Evolutionary conservation across 2,113 vertebrate genomes (phyloP), one percentile per base, ranked within the genome.

Genomic region (Spea bombifrons): DNA sequence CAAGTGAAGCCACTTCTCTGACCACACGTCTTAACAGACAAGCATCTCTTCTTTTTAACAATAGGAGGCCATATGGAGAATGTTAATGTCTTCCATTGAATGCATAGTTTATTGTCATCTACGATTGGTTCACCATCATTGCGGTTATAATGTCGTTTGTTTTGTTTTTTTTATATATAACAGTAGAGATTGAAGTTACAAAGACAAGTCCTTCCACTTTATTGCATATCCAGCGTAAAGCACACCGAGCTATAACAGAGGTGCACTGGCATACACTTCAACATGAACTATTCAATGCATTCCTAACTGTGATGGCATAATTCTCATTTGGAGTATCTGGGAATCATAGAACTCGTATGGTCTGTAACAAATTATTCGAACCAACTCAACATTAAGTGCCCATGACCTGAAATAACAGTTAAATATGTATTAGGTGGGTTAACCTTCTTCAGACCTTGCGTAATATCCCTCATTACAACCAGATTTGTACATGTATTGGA

Each of bases 211-310:
- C 53, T 61, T 80, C 63, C 45, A 73, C 63, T 80, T 80, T 80
- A 80, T 80, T 80, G 63, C 64, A 71, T 55, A 52, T 48, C 61
- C 70, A 66, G 73, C 17, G 30, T 61, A 61, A 61, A 16, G 71
- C 70, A 80, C 50, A 68, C 61, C 61, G 12, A 74, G 49, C 67
- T 59, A 52, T 49, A 47, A 49, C 8, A 71, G 73, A 59, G 63
- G 65, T 61, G 63, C 15, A 73, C n/a, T 46, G 15, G 48, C 48
- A 65, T 65, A 53, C 10, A 73, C 52, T 61, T 59, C 15, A 52
- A 5, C 12, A 66, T 66, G 46, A 43, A 73, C 61, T 10, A 15
- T 66, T 17, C 9, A 67, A 47, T 67, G 44, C 43, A 55, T 73
- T 16, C 45, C 12, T 47, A 72, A 65, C n/a, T 30, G 30, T 59